phyloP scores from a whole-genome alignment of 2,797 vertebrate species.

The Phrynocephalus vlangalii region DNA sequence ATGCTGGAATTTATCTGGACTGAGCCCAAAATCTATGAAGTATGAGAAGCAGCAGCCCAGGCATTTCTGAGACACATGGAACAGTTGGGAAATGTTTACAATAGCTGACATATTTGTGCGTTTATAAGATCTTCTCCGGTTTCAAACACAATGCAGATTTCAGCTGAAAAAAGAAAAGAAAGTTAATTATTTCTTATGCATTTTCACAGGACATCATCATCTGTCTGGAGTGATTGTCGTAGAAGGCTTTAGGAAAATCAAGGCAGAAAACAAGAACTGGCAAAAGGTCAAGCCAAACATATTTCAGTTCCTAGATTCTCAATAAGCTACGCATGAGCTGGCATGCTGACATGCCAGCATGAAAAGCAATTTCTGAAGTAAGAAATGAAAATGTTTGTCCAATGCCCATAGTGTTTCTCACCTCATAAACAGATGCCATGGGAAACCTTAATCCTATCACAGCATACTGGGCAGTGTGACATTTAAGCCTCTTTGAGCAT shows the following conservation, averaged over 20 bases:
- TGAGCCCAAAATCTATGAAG: constrained; percentile 28
- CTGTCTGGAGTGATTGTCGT: constrained; percentile 35
- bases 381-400: constrained; percentile 15
- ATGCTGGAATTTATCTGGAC: constrained; percentile 8
- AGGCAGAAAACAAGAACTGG: constrained; percentile 45
- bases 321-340: constrained; percentile 31
- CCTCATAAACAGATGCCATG: constrained; percentile 44
- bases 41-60: constrained; percentile 31
- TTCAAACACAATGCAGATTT: constrained; percentile 65
- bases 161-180: constrained; percentile 59
- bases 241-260: constrained; percentile 39
- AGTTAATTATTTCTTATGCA: constrained; percentile 41
- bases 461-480: constrained; percentile 42
- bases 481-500: constrained; percentile 54
- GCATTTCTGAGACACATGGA: constrained; percentile 63
- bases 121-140: constrained; percentile 64
- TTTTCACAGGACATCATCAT: constrained; percentile 17
- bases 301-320: constrained; percentile 31
- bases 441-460: constrained; percentile 33
- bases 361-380: constrained; percentile 39
- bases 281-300: constrained; percentile 10
- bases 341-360: constrained; percentile 1
- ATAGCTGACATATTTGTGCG: constrained; percentile 57
- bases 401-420: constrained; percentile 31
- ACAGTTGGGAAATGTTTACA: constrained; percentile 62